phyloP scores from a whole-genome alignment of 2,113 vertebrate genomes.

The Ellobius talpinus region DNA sequence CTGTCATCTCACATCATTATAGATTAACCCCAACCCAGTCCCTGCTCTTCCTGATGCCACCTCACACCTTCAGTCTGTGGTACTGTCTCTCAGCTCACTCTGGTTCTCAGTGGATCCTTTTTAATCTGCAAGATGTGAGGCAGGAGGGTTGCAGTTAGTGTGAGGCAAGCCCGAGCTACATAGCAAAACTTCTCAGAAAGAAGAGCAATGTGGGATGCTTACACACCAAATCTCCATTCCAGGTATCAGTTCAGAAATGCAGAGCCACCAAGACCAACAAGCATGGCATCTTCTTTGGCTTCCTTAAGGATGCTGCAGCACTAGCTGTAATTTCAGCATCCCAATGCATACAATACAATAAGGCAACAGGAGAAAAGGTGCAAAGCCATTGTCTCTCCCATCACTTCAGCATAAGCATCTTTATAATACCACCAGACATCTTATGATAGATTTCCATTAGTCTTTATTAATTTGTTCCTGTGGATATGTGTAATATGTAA shows the following conservation, averaged over 20 bases:
- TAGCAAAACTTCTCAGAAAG: not conserved
- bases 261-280: not conserved
- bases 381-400: not conserved
- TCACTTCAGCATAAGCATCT: not conserved
- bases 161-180: not conserved
- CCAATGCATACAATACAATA: not conserved
- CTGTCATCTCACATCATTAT: not conserved
- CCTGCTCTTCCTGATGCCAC: not conserved
- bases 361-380: not conserved
- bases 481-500: too few species aligned
- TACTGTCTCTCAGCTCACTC: not conserved
- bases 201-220: not conserved
- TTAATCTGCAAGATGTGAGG: not conserved
- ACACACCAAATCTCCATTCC: not conserved
- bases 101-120: not conserved
- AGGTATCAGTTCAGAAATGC: slow-evolving; percentile 19
- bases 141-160: not conserved
- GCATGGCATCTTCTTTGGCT: not conserved
- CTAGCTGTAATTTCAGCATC: not conserved
- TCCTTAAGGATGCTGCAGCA: not conserved
- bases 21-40: not conserved
- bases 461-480: slow-evolving; percentile 20
- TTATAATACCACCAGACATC: not conserved
- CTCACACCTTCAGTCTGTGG: not conserved
- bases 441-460: not conserved